phyloP scores from a whole-genome alignment of 2,113 vertebrate genomes.

The Eudyptes chrysolophus region DNA sequence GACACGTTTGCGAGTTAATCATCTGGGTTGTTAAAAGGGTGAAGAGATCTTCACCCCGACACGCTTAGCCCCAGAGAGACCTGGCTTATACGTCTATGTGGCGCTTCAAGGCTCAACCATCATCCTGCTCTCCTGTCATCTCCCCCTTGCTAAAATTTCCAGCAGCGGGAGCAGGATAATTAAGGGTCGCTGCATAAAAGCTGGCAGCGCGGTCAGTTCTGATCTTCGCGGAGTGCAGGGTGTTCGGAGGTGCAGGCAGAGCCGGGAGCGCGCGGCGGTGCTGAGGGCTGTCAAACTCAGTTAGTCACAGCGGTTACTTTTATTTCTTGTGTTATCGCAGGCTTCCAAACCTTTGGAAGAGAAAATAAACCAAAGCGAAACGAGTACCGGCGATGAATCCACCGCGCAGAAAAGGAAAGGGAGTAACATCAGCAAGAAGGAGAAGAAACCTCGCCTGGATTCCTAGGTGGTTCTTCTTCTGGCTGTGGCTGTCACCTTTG shows the following conservation, averaged over 20 bases:
- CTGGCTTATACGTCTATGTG: rapidly evolving
- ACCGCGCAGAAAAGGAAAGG: slow-evolving; percentile 40
- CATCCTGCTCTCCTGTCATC: background rate
- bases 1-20: background rate
- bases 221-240: rapidly evolving
- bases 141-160: background rate
- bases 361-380: background rate
- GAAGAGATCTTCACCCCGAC: background rate
- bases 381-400: rapidly evolving
- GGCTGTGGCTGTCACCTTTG: background rate
- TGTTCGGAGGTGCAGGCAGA: rapidly evolving
- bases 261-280: background rate
- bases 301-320: background rate
- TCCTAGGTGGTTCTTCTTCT: background rate
- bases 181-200: rapidly evolving
- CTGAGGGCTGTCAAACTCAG: background rate
- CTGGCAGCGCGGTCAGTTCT: rapidly evolving
- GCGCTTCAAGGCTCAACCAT: background rate
- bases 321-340: background rate
- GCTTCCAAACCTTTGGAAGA: background rate
- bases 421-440: background rate
- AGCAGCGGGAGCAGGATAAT: background rate
- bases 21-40: background rate
- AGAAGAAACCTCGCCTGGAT: slow-evolving; percentile 6
- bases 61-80: rapidly evolving